phyloP scores from a whole-genome alignment of 1,140 invertebrate species.

The Globodera rostochiensis region DNA sequence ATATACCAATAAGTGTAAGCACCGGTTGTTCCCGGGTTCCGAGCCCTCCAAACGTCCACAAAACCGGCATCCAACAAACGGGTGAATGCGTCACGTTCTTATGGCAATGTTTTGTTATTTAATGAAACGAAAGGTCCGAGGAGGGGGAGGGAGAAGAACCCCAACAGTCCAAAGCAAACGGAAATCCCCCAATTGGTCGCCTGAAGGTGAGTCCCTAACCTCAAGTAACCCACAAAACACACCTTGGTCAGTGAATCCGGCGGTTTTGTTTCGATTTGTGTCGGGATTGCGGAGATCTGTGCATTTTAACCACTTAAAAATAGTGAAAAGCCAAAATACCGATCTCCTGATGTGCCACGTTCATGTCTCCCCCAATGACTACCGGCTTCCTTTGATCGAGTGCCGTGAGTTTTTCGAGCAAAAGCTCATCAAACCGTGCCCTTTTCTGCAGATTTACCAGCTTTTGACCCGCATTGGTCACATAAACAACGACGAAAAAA shows the following conservation, averaged over 20 bases:
- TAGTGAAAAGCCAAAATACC: conserved; percentile 69
- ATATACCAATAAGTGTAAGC: conserved; percentile 90
- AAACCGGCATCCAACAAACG: conserved; percentile 78
- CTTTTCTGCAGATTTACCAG: conserved; percentile 84
- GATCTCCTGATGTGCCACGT: conserved; percentile 92
- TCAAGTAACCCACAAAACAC: conserved; percentile 74
- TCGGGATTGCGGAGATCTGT: conserved; percentile 91
- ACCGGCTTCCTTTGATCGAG: conserved; percentile 89
- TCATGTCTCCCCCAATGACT: conserved; percentile 92
- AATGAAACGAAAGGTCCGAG: too few species aligned
- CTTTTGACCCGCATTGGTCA: conserved; percentile 75
- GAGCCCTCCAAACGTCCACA: conserved; percentile 82
- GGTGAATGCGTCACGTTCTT: conserved; percentile 85
- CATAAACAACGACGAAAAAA: conserved; percentile 69
- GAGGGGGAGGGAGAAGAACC: background rate
- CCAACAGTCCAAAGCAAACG: background rate
- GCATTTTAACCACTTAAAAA: conserved; percentile 27
- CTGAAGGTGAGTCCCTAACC: too few species aligned
- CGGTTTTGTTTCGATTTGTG: conserved; percentile 81
- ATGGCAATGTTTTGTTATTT: background rate
- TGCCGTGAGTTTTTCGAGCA: conserved; percentile 77
- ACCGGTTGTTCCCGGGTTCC: conserved; percentile 81
- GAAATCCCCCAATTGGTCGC: background rate
- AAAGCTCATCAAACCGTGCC: conserved; percentile 84
- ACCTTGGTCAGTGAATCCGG: conserved; percentile 86